These are phyloP conservation scores for Spatulosminthurus flaviceps DNA, from an alignment of 2,888 invertebrate species.

Conservation along the genomic window DNA sequence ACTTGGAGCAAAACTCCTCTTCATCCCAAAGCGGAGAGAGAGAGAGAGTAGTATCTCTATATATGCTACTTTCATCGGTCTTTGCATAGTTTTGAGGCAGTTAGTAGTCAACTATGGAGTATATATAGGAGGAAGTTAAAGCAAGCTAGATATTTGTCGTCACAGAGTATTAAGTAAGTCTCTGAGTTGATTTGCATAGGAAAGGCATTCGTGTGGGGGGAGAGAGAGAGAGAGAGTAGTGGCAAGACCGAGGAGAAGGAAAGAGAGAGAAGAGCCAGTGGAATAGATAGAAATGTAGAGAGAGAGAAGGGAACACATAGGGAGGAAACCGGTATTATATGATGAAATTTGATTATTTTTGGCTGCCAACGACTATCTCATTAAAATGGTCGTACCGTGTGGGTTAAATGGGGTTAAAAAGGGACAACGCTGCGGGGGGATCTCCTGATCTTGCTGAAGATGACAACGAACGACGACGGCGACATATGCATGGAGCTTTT, in stretches of 20 bases:
- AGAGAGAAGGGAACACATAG: slow-evolving; percentile 12
- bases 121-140: too few relatives aligned
- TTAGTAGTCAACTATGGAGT: too few relatives aligned
- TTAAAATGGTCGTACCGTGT: slow-evolving; percentile 47
- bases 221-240: too few relatives aligned
- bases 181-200: slow-evolving; percentile 50
- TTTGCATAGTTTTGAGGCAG: too few relatives aligned
- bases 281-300: slow-evolving; percentile 13
- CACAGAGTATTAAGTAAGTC: slow-evolving; percentile 52
- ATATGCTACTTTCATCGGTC: too few relatives aligned
- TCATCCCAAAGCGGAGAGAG: not conserved
- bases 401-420: slow-evolving; percentile 49
- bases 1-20: slow-evolving; percentile 29
- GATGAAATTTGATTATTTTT: slow-evolving; percentile 53
- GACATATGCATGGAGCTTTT: not conserved
- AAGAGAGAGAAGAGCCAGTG: slow-evolving; percentile 10
- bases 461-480: slow-evolving; percentile 30
- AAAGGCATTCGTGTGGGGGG: slow-evolving; percentile 46
- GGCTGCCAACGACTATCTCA: slow-evolving; percentile 50
- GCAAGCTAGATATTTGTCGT: slow-evolving; percentile 45
- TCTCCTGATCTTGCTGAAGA: slow-evolving; percentile 38
- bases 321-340: slow-evolving; percentile 43
- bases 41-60: not conserved
- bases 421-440: slow-evolving; percentile 47
- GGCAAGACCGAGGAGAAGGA: not conserved